phyloP scores from a whole-genome alignment of 2,797 vertebrate species.

The Vespertilio murinus region DNA sequence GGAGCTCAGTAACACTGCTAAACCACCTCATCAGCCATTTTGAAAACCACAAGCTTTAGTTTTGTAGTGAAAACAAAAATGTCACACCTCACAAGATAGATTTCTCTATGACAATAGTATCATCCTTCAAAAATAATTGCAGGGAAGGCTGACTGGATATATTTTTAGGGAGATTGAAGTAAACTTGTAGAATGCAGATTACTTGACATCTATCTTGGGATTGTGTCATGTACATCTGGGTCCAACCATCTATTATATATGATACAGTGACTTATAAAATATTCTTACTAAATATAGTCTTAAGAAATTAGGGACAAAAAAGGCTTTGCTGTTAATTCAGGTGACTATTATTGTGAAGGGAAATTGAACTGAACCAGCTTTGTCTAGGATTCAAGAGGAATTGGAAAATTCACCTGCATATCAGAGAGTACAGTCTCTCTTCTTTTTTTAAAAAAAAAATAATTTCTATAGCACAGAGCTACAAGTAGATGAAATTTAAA shows the following conservation, averaged over 20 bases:
- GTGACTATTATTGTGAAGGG: background rate
- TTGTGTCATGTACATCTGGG: too few relatives aligned
- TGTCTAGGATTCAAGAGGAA: background rate
- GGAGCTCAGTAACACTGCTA: background rate
- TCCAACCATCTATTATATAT: too few relatives aligned
- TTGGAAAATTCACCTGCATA: background rate
- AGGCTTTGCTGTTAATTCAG: background rate
- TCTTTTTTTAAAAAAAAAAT: too few relatives aligned
- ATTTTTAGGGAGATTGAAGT: too few relatives aligned
- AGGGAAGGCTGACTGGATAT: too few relatives aligned
- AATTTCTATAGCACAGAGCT: background rate
- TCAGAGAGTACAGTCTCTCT: background rate
- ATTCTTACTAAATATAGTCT: too few relatives aligned
- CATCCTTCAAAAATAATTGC: background rate
- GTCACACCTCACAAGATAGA: slow-evolving; percentile 20
- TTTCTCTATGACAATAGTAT: slow-evolving; percentile 54
- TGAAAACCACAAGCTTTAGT: background rate
- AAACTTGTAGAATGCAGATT: too few relatives aligned
- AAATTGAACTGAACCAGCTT: background rate
- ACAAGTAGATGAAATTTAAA: background rate
- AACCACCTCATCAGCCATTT: background rate
- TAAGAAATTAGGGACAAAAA: too few relatives aligned
- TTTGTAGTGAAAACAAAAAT: slow-evolving; percentile 45
- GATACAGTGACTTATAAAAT: too few relatives aligned
- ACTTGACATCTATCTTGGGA: too few relatives aligned